Percentiles rank a stretch among this genome's conserved stretches.
Conservation (phyloP, 2,113 vertebrate species). For the Gasterosteus nipponicus region DNA sequence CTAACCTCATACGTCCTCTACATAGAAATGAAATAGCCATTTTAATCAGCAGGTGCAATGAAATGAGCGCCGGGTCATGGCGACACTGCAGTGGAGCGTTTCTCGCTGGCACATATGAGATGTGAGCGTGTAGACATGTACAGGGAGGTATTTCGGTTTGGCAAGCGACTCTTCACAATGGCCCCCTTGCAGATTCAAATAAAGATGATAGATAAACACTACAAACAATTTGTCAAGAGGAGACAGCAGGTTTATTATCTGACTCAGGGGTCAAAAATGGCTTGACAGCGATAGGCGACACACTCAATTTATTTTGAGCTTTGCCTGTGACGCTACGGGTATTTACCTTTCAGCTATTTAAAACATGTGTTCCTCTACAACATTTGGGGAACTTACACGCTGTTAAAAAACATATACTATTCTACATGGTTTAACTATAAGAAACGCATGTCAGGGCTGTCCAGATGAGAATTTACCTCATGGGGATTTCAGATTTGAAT, state of each 20-base stretch:
- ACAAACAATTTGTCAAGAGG: neutral
- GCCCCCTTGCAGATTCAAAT: neutral
- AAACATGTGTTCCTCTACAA: neutral
- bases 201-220: neutral
- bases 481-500: neutral
- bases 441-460: neutral
- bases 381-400: neutral
- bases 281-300: neutral
- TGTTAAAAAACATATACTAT: no score
- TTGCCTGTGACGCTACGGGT: neutral
- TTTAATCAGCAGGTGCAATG: slow-evolving; percentile 13
- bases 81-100: neutral
- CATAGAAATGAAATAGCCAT: neutral
- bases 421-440: neutral
- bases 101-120: neutral
- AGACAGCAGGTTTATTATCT: neutral
- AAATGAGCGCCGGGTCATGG: neutral
- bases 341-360: neutral
- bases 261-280: neutral
- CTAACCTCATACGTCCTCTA: neutral
- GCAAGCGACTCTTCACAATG: neutral
- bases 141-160: neutral
- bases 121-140: neutral
- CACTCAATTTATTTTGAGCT: neutral
- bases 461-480: no score